Conservation (phyloP, 2,113 vertebrate species). For the Peromyscus maniculatus region DNA sequence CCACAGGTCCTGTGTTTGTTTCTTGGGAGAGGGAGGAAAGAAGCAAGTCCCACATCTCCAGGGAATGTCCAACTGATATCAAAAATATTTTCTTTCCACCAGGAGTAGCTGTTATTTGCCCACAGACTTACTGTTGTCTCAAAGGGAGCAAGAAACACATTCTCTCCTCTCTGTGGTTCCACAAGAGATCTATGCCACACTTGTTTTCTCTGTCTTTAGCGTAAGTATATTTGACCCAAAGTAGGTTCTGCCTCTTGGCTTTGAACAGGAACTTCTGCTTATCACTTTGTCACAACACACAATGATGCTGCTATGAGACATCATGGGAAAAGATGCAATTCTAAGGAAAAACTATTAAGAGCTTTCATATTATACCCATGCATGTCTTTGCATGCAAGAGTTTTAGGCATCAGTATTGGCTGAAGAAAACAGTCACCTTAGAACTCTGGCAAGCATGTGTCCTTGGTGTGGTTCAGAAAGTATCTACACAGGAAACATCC, state of each 20-base stretch:
- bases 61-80: neutral
- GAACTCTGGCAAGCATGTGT: neutral
- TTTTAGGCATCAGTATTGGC: neutral
- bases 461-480: neutral
- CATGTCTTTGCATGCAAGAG: neutral
- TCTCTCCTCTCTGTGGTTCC: neutral
- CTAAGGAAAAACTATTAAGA: neutral
- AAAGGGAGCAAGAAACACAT: neutral
- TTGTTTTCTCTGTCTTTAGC: neutral
- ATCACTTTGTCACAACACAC: neutral
- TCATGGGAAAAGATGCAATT: neutral
- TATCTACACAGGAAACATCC: neutral
- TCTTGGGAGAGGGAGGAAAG: neutral
- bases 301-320: neutral
- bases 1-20: neutral
- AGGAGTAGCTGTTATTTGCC: constrained; percentile 10
- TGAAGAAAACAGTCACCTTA: neutral
- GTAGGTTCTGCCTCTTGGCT: neutral
- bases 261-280: neutral
- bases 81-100: constrained; percentile 33
- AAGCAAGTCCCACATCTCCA: neutral
- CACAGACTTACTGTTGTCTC: constrained; percentile 15
- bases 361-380: neutral
- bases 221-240: neutral
- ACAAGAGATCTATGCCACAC: neutral